Evolutionary conservation across 2,888 invertebrate genomes (phyloP).

Genomic region (Creontiades dilutus): DNA sequence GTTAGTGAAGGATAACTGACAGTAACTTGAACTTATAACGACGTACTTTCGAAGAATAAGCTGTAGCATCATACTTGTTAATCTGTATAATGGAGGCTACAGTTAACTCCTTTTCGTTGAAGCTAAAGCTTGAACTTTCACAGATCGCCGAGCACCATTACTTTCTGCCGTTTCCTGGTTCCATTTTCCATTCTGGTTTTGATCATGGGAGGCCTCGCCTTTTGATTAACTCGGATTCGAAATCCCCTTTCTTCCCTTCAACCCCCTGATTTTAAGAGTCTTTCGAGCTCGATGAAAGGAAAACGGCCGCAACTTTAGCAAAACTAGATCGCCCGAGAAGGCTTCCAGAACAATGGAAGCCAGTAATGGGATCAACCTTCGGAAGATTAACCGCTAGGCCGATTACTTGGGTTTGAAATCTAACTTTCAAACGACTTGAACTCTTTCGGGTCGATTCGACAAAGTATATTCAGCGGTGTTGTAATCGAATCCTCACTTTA

Average conservation of each 20-base stretch:
- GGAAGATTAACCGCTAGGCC: constrained; percentile 43
- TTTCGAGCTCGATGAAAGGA: not conserved
- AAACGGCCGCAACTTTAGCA: not conserved
- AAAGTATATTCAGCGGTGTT: too few relatives aligned
- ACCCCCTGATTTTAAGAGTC: not conserved
- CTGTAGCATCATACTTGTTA: too few relatives aligned
- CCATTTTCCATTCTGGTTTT: not conserved
- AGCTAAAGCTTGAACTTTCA: too few relatives aligned
- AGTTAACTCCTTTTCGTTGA: too few relatives aligned
- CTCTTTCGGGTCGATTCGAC: not conserved
- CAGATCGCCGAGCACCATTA: too few relatives aligned
- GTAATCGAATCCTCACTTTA: too few relatives aligned
- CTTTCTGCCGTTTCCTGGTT: not conserved
- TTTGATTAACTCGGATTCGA: not conserved
- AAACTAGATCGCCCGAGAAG: not conserved
- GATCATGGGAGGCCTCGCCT: not conserved
- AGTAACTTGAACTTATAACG: too few relatives aligned
- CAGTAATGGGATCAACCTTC: constrained; percentile 30
- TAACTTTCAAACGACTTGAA: constrained; percentile 30
- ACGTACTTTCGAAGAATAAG: too few relatives aligned
- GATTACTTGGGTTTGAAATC: constrained; percentile 30
- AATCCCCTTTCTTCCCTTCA: not conserved
- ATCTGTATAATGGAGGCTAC: too few relatives aligned
- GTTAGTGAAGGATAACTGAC: too few relatives aligned
- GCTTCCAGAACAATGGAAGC: not conserved